A percentile compares a stretch with the other conserved stretches of the same genome.
These are phyloP conservation scores for Prenolepis imparis DNA, from an alignment of 2,888 invertebrate genomes.

Conservation along the genomic window DNA sequence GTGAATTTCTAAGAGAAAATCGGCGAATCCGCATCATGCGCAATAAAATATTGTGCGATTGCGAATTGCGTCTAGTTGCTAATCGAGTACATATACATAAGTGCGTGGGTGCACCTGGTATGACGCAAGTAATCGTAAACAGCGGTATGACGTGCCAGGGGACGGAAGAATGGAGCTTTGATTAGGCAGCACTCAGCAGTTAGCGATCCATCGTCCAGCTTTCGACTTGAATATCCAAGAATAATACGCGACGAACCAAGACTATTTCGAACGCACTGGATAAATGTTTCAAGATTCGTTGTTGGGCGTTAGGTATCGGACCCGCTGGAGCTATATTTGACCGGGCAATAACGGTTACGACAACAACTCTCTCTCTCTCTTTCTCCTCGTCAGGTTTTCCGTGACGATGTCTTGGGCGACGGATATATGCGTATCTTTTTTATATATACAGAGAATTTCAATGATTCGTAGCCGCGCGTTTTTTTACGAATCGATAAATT, in stretches of 20 bases:
- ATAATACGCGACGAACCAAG: constrained; percentile 56
- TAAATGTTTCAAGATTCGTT: constrained; percentile 58
- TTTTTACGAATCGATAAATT: constrained; percentile 43
- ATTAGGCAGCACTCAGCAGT: constrained; percentile 58
- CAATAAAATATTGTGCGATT: constrained; percentile 28
- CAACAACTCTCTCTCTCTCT: constrained; percentile 2
- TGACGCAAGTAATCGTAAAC: constrained; percentile 76
- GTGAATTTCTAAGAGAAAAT: no score
- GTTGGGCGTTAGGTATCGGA: constrained; percentile 49
- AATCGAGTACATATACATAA: background rate
- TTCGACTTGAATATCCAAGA: constrained; percentile 62
- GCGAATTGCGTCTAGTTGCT: constrained; percentile 27
- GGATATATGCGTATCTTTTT: constrained; percentile 30
- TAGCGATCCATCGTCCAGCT: constrained; percentile 46
- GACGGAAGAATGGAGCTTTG: constrained; percentile 70
- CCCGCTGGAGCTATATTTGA: constrained; percentile 54
- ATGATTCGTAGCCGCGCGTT: constrained; percentile 38
- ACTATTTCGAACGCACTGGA: constrained; percentile 57
- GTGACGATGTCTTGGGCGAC: constrained; percentile 28
- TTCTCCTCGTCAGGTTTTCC: constrained; percentile 16
- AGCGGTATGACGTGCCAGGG: constrained; percentile 67
- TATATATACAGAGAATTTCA: constrained; percentile 7
- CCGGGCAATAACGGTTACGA: constrained; percentile 53
- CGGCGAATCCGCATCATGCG: background rate
- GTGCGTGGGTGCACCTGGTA: constrained; percentile 67